phyloP scores from a whole-genome alignment of 2,113 vertebrate genomes.

The Numenius arquata region DNA sequence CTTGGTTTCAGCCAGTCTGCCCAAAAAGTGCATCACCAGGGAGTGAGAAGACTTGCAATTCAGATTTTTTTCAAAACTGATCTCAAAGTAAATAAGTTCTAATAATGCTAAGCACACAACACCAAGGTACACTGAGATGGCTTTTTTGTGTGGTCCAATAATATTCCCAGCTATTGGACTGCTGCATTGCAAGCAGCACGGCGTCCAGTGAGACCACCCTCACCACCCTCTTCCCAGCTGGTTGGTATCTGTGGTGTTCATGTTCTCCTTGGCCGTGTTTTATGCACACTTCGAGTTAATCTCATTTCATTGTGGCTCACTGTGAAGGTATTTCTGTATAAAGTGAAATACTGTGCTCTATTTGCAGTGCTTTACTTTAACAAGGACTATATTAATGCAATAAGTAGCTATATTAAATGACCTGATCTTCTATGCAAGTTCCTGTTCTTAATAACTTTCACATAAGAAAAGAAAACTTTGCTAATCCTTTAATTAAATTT shows the following conservation, averaged over 20 bases:
- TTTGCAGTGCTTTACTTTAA: background rate
- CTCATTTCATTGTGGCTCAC: background rate
- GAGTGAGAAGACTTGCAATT: background rate
- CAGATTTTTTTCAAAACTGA: background rate
- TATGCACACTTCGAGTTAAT: background rate
- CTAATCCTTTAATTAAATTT: conserved; percentile 23
- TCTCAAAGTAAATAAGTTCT: background rate
- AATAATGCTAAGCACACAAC: background rate
- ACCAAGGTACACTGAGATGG: background rate
- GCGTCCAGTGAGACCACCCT: background rate
- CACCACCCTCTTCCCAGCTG: background rate
- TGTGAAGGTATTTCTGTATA: background rate
- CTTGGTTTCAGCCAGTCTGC: background rate
- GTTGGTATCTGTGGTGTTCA: background rate
- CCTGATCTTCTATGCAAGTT: background rate
- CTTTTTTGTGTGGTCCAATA: background rate
- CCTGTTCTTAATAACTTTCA: background rate
- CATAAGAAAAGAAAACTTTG: background rate
- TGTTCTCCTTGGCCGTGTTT: background rate
- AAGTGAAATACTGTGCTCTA: background rate
- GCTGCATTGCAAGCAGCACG: background rate
- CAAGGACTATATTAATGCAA: background rate
- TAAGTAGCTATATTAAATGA: background rate
- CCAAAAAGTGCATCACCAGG: background rate
- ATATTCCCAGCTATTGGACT: background rate